These are phyloP conservation scores for Adelges cooleyi DNA, from an alignment of 1,140 invertebrate genomes.

Conservation along the genomic window DNA sequence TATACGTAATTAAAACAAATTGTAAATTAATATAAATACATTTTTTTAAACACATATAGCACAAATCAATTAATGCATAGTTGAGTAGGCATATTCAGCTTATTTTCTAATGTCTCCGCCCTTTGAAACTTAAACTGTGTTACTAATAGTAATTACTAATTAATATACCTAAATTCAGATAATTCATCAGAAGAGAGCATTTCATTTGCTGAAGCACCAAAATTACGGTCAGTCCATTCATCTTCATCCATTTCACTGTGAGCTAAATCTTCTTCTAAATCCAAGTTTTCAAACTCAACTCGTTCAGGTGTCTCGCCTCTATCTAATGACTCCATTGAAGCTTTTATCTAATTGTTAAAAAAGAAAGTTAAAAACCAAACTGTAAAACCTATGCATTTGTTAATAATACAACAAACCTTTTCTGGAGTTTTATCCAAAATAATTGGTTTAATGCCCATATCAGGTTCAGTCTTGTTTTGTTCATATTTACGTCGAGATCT, in stretches of 20 bases:
- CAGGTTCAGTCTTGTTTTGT: constrained; percentile 25
- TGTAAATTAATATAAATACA: no score
- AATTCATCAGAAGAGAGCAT: constrained; percentile 60
- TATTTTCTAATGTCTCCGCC: no score
- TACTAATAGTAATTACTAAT: constrained; percentile 22
- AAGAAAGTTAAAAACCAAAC: neutral
- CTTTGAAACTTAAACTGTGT: constrained; percentile 27
- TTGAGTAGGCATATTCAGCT: no score
- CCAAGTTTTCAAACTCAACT: constrained; percentile 59
- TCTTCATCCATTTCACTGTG: constrained; percentile 70
- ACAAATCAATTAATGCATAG: no score
- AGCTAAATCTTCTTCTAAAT: constrained; percentile 29
- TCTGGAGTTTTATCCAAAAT: constrained; percentile 37
- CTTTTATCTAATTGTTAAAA: neutral
- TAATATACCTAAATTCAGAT: constrained; percentile 48
- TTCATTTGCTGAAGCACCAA: constrained; percentile 60
- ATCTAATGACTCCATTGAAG: constrained; percentile 28
- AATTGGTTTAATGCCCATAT: constrained; percentile 20
- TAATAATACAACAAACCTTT: constrained; percentile 30
- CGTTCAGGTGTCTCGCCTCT: constrained; percentile 61
- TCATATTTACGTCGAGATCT: constrained; percentile 31
- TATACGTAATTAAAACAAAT: neutral
- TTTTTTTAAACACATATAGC: no score
- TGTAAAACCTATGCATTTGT: neutral
- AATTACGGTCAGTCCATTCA: constrained; percentile 85